Evolutionary conservation across 2,888 invertebrate species (phyloP), one percentile per base, ranked within the genome.

Genomic region (Drosophila trichaetosa): DNA sequence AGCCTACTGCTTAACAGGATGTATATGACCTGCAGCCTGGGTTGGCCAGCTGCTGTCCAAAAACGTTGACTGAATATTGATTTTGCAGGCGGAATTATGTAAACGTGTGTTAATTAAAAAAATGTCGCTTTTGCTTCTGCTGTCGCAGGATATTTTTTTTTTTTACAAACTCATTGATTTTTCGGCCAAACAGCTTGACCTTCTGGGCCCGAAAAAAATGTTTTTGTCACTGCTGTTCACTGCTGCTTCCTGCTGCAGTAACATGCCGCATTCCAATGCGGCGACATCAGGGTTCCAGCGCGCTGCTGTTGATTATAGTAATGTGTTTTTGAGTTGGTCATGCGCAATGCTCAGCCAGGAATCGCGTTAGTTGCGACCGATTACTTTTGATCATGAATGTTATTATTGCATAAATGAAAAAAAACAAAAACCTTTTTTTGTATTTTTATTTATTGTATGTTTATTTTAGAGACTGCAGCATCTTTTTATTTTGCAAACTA

Each of bases 251-350:
- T 57, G 53, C 71, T 72, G 74, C 71, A 76, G 62, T 69, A 82
- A 82, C 70, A 74, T 76, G 75, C 72, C 82, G 73, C 70, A 73
- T 89, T 89, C 87, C 89, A 86, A 65, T 69, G 54, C 68, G 68
- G 65, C 64, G 40, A 76, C 66, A 36, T 58, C 27, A 24, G 16
- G 51, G 29, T 68, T 78, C 78, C 78, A 78, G 78, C 40, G 56
- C 58, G 49, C 52, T 70, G 67, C 63, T 80, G 58, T 76, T 76
- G 72, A 49, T 64, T 71, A 27, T 60, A 61, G 70, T 64, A 49
- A 61, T 80, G 62, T 31, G 33, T n/a, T 49, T 61, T 59, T 29
- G n/a, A 48, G 49, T 52, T 42, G 59, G 65, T 63, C 76, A 74
- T 77, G 76, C 76, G 79, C 79, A 61, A 4, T 54, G 6, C 24